These are phyloP conservation scores for Micropoecilia bifurca DNA, from an alignment of 2,797 vertebrate species.

Conservation along the genomic window DNA sequence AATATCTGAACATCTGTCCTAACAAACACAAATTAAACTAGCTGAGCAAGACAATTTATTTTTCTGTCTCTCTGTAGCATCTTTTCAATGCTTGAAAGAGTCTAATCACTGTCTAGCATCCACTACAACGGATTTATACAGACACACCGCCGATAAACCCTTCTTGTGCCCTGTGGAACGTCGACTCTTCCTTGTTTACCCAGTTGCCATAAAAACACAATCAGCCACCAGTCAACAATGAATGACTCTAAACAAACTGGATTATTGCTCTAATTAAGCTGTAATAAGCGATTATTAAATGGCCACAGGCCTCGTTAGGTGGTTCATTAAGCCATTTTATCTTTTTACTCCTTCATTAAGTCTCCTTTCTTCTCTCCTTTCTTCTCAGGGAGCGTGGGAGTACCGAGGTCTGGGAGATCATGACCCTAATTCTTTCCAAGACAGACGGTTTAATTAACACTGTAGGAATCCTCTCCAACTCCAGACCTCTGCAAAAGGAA, in stretches of 20 bases:
- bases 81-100: conserved; percentile 2
- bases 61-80: conserved; percentile 20
- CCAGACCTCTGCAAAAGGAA: conserved; percentile 51
- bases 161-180: conserved; percentile 52
- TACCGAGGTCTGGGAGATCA: conserved; percentile 79
- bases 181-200: conserved; percentile 65
- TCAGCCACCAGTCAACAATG: conserved; percentile 69
- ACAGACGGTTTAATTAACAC: conserved; percentile 81
- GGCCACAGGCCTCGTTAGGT: conserved; percentile 77
- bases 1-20: neutral
- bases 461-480: conserved; percentile 67
- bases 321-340: conserved; percentile 82
- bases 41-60: conserved; percentile 1
- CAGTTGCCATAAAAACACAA: conserved; percentile 67
- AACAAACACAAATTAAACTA: conserved; percentile 11
- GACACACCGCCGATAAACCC: conserved; percentile 3
- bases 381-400: conserved; percentile 74
- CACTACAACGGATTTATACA: neutral
- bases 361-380: conserved; percentile 71
- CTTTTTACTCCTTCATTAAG: conserved; percentile 79
- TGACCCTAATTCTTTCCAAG: conserved; percentile 81
- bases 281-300: conserved; percentile 79
- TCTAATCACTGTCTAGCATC: conserved; percentile 29
- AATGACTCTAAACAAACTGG: conserved; percentile 75
- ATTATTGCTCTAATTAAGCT: conserved; percentile 82